phyloP scores from a whole-genome alignment of 2,113 vertebrate species.

The Paramormyrops kingsleyae region DNA sequence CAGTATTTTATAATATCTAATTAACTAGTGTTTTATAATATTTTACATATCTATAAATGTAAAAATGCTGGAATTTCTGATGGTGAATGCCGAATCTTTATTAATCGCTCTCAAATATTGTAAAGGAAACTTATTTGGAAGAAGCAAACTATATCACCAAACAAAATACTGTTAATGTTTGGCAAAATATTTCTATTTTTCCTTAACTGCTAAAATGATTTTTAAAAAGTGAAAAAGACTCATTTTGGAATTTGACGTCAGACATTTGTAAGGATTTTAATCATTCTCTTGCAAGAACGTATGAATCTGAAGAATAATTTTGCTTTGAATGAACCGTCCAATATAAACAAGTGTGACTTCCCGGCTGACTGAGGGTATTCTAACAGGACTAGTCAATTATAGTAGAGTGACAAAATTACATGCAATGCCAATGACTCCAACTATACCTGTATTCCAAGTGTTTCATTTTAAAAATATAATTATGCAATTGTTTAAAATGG shows the following conservation, averaged over 20 bases:
- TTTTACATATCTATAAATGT: background rate
- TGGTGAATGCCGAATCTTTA: background rate
- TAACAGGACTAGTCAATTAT: background rate
- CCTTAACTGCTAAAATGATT: background rate
- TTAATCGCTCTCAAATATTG: background rate
- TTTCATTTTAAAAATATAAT: background rate
- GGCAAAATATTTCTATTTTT: background rate
- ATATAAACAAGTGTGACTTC: background rate
- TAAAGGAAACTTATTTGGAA: background rate
- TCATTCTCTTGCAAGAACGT: background rate
- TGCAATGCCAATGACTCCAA: background rate
- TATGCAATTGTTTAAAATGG: background rate
- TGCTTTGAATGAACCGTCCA: background rate
- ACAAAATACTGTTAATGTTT: background rate
- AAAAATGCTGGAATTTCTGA: background rate
- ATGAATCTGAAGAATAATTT: background rate
- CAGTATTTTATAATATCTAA: background rate
- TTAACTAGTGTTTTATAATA: background rate
- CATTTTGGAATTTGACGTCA: background rate
- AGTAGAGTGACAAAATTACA: background rate
- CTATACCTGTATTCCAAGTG: background rate
- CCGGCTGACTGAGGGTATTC: background rate
- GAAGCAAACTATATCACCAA: background rate
- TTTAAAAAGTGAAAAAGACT: too few species aligned
- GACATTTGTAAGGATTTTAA: background rate